Base-by-base conservation (phyloP, 2,797 vertebrate genomes). In the Acanthis flammea region DNA sequence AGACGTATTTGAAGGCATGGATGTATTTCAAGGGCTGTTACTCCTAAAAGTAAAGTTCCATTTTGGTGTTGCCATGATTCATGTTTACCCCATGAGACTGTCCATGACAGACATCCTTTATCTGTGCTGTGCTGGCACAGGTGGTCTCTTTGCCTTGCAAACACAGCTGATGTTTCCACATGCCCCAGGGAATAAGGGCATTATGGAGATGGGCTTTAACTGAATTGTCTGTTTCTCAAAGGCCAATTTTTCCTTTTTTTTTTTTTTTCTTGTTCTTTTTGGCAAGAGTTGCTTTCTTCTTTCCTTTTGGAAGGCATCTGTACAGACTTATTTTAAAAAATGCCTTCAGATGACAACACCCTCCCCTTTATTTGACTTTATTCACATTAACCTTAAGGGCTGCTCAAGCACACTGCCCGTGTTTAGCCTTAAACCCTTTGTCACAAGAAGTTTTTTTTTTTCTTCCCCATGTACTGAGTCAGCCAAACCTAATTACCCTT, bases 401-500 rank as follows among this genome's bases (percentile, higher is more conserved):
- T 42, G 53, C 68, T 92, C 53, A 41, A 82, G 67, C 42, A 71
- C 11, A 1, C n/a, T 93, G 48, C 48, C 60, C 17, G 33, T 67
- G 25, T 87, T 95, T 90, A 79, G 45, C 63, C 61, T 89, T 55
- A 90, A 81, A 63, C 19, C 37, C n/a, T 93, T 92, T 95, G 75
- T 86, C 75, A 80, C 57, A 25, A 50, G 33, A 77, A 74, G 24
- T 28, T 25, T 81, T 93, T 19, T 41, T 60, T 88, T 79, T 82
- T 27, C n/a, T 82, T 81, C 47, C 21, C 33, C 12, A 8, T 87
- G 48, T 65, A 91, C 37, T 48, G 72, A 85, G 50, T 89, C 90
- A 91, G 75, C 72, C 84, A 87, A 95, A 72, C 87, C 39, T 93
- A 94, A 95, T 96, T 96, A 93, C 68, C 33, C n/a, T 91, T 95